Evolutionary conservation across 64 coral and sea anemone genomes (phyloP), one percentile per base, ranked within the genome.

Genomic region (Acropora yongei): DNA sequence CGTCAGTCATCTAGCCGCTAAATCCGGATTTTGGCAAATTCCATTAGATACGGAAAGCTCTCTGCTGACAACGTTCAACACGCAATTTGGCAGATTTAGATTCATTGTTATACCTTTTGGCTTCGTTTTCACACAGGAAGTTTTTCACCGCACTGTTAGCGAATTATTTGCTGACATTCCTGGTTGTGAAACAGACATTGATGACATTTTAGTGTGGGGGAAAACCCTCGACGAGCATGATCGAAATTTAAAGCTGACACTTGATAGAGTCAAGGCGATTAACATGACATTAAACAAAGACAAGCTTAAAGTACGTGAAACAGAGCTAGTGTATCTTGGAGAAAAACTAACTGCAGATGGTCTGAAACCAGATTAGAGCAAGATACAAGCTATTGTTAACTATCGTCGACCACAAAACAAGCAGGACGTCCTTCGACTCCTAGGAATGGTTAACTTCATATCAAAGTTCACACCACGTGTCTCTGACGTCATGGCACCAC

Each of bases 161-260:
- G 80, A 92, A 14, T 5, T 17, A 19, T 92, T 92, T 17, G 17
- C 5, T 30, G 82, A 92, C 44, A 86, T 87, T 13, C 11, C n/a
- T 13, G 82, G 90, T 2, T 86, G 80, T 41, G 61, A 86, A 14
- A 80, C 82, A 39, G 84, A 87, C 74, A 87, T 87, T 39, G 91
- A 93, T 65, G 83, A 93, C 75, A 93, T 93, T 17, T 39, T 93
- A 14, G 91, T 87, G 12, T 86, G 82, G 74, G 91, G 91, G 16
- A 18, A 9, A 49, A 93, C 74, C 40, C 18, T 71, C 13, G 75
- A 89, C 8, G 91, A 93, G 39, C 91, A 93, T 77, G 83, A 93
- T 19, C 4, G 39, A 20, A 45, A 74, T 60, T 44, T 63, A 0
- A 63, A 63, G 9, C 12, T 63, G 5, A 53, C 45, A 67, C 53